Evolutionary conservation across 2,113 vertebrate genomes (phyloP).

Genomic region (Cacatua alba): DNA sequence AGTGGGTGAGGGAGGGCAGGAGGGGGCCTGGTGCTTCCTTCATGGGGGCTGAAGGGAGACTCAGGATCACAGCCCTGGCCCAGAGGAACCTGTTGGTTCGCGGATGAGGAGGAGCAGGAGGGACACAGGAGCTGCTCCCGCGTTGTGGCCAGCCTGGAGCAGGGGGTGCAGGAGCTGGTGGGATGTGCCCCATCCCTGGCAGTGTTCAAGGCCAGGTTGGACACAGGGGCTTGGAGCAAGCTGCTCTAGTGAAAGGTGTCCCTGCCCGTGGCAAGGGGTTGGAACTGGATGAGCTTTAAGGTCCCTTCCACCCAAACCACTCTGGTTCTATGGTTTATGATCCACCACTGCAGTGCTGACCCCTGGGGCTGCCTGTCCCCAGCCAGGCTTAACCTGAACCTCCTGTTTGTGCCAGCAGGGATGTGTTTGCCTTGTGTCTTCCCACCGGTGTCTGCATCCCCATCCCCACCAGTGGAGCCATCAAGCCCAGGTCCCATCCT

Average conservation of each 20-base stretch:
- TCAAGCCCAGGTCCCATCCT: neutral
- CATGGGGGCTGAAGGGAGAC: neutral
- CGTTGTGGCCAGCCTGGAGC: neutral
- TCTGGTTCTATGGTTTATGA: neutral
- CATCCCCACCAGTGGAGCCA: neutral
- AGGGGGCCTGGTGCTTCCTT: neutral
- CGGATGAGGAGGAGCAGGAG: neutral
- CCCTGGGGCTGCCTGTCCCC: neutral
- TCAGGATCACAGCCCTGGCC: neutral
- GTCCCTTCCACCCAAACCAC: neutral
- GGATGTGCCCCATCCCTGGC: neutral
- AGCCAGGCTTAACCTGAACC: neutral
- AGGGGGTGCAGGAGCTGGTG: neutral
- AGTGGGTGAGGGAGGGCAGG: neutral
- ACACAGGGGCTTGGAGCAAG: neutral
- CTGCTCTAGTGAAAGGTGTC: neutral
- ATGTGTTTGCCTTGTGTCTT: neutral
- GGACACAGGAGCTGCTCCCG: neutral
- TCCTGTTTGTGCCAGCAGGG: fast-evolving
- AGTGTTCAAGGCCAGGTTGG: neutral
- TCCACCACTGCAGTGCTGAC: fast-evolving
- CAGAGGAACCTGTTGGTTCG: neutral
- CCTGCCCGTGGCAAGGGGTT: neutral
- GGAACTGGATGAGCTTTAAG: neutral
- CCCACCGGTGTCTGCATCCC: neutral